A percentile compares a stretch with the other conserved stretches of the same genome.
These are phyloP conservation scores for Epizoanthus fatuus DNA, from an alignment of 92 coral and sea anemone genomes.

Conservation along the genomic window DNA sequence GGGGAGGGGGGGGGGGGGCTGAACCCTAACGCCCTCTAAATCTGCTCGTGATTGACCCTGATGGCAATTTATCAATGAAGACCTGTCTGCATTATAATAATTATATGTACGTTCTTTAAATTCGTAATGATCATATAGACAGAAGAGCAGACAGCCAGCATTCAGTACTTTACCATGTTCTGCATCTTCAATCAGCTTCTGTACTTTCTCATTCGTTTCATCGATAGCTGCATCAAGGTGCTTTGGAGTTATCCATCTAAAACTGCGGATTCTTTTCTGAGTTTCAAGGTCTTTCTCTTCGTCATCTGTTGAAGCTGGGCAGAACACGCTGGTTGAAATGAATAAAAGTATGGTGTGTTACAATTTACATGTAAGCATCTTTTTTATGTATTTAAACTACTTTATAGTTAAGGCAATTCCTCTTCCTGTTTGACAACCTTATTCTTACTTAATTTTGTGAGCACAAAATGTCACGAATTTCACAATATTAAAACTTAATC, in stretches of 20 bases:
- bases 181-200: slow-evolving; percentile 87
- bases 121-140: not conserved
- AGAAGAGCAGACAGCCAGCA: not conserved
- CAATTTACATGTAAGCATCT: not conserved
- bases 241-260: slow-evolving; percentile 94
- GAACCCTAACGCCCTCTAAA: too few relatives aligned
- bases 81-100: too few relatives aligned
- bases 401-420: too few relatives aligned
- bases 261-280: slow-evolving; percentile 93
- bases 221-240: slow-evolving; percentile 98
- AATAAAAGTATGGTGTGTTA: not conserved
- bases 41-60: too few relatives aligned
- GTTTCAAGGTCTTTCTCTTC: slow-evolving; percentile 91
- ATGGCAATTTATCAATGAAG: too few relatives aligned
- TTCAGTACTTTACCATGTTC: slow-evolving; percentile 75
- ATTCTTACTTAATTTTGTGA: too few relatives aligned
- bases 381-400: too few relatives aligned
- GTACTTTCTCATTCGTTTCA: slow-evolving; percentile 77
- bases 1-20: too few relatives aligned
- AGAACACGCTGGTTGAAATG: slow-evolving; percentile 80
- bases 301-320: slow-evolving; percentile 96
- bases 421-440: too few relatives aligned
- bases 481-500: too few relatives aligned
- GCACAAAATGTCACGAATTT: too few relatives aligned
- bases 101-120: not conserved